phyloP scores from a whole-genome alignment of 2,113 vertebrate genomes.

The Saccopteryx bilineata region DNA sequence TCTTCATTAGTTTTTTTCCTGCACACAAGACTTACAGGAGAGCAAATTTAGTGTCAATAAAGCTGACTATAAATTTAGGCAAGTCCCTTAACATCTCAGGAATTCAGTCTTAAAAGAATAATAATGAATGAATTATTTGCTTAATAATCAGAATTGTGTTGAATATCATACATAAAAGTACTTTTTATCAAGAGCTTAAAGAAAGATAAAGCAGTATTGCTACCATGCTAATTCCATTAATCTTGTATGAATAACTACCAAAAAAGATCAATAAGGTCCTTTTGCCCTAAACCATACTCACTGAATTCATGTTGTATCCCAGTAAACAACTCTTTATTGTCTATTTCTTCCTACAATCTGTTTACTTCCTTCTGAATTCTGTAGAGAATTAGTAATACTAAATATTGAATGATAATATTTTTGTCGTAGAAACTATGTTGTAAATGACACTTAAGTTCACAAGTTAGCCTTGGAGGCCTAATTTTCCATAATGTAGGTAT shows the following conservation, averaged over 20 bases:
- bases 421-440: constrained; percentile 9
- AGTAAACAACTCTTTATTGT: neutral
- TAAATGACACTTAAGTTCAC: neutral
- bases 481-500: constrained; percentile 1
- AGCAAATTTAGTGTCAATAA: neutral
- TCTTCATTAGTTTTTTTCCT: neutral
- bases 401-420: neutral
- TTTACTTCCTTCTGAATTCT: neutral
- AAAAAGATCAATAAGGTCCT: neutral
- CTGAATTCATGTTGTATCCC: neutral
- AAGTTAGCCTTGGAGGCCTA: neutral
- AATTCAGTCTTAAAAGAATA: constrained; percentile 42
- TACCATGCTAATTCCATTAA: neutral
- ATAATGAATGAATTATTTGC: neutral
- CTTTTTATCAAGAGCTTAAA: neutral
- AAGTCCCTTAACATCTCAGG: neutral
- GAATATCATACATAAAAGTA: neutral
- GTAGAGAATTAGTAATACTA: neutral
- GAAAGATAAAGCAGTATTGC: neutral
- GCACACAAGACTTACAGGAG: neutral
- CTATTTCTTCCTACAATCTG: neutral
- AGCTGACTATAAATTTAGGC: neutral
- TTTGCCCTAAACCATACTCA: neutral
- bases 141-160: neutral
- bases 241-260: neutral